Evolutionary conservation across 2,888 invertebrate species (phyloP).

Genomic region (Argyresthia goedartella): DNA sequence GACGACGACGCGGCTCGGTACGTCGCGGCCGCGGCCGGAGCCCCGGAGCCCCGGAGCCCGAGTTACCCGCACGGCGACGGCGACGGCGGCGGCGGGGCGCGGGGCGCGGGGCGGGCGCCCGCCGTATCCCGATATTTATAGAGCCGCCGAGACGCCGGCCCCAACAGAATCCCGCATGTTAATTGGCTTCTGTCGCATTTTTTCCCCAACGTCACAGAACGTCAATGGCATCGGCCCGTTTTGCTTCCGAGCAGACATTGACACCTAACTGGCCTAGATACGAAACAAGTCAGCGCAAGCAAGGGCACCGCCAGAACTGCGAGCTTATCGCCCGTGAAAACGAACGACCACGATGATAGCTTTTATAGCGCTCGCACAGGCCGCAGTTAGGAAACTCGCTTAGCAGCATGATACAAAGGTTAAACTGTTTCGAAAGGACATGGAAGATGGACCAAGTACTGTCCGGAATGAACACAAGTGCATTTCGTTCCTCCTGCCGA

Average conservation of each 20-base stretch:
- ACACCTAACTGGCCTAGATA: slow-evolving; percentile 54
- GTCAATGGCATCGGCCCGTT: slow-evolving; percentile 42
- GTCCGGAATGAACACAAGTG: too few relatives aligned
- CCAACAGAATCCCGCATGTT: slow-evolving; percentile 57
- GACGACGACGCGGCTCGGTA: slow-evolving; percentile 36
- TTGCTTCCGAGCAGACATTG: slow-evolving; percentile 37
- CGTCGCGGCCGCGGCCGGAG: too few relatives aligned
- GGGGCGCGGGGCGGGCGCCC: slow-evolving; percentile 23
- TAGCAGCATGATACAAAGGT: too few relatives aligned
- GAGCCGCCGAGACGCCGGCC: slow-evolving; percentile 59
- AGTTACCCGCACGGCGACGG: slow-evolving; percentile 10
- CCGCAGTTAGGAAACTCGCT: too few relatives aligned
- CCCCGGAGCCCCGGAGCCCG: slow-evolving; percentile 12
- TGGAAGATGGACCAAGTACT: too few relatives aligned
- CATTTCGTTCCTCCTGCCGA: too few relatives aligned
- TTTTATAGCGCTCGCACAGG: too few relatives aligned
- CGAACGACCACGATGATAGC: neutral
- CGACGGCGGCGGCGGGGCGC: slow-evolving; percentile 15
- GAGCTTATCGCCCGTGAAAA: neutral
- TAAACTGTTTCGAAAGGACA: too few relatives aligned
- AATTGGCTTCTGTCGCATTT: slow-evolving; percentile 63
- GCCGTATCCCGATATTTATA: slow-evolving; percentile 48
- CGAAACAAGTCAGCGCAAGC: neutral
- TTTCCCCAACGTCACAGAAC: slow-evolving; percentile 46
- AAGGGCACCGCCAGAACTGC: neutral